Percentiles rank a stretch among this genome's conserved stretches.
Evolutionary conservation across 2,888 invertebrate genomes (phyloP).

Genomic region (Tachina lurida): DNA sequence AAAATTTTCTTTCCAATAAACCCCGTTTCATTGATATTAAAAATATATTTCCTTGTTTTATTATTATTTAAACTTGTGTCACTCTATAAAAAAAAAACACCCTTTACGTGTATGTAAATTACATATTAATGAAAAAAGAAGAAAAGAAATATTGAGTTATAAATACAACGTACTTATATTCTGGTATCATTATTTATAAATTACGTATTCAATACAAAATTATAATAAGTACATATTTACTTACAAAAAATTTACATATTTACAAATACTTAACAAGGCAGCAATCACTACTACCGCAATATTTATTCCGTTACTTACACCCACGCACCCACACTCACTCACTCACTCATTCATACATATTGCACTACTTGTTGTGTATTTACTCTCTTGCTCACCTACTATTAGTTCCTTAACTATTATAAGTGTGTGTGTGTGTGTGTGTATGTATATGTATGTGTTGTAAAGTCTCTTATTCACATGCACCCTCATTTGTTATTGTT

Average conservation of each 20-base stretch:
- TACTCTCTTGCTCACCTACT: slow-evolving; percentile 13
- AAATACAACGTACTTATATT: slow-evolving; percentile 26
- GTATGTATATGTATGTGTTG: background rate
- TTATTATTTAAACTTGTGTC: too few species aligned
- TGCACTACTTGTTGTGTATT: slow-evolving; percentile 7
- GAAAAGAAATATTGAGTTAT: slow-evolving; percentile 46
- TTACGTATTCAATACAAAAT: slow-evolving; percentile 49
- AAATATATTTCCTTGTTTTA: too few species aligned
- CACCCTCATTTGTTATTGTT: background rate
- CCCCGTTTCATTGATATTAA: too few species aligned
- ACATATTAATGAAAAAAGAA: slow-evolving; percentile 1
- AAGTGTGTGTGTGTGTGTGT: too few species aligned
- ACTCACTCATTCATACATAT: background rate
- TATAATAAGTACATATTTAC: background rate
- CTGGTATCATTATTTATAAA: slow-evolving; percentile 63
- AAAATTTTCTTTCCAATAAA: too few species aligned
- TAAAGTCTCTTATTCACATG: background rate
- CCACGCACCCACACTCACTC: slow-evolving; percentile 15
- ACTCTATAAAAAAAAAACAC: too few species aligned
- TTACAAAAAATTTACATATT: background rate
- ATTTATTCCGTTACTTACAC: slow-evolving; percentile 23
- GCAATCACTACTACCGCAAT: slow-evolving; percentile 24
- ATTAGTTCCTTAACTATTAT: background rate
- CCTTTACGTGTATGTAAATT: too few species aligned
- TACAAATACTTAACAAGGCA: slow-evolving; percentile 1